Base-by-base conservation (phyloP, 2,113 vertebrate genomes). In the Syngnathus floridae region DNA sequence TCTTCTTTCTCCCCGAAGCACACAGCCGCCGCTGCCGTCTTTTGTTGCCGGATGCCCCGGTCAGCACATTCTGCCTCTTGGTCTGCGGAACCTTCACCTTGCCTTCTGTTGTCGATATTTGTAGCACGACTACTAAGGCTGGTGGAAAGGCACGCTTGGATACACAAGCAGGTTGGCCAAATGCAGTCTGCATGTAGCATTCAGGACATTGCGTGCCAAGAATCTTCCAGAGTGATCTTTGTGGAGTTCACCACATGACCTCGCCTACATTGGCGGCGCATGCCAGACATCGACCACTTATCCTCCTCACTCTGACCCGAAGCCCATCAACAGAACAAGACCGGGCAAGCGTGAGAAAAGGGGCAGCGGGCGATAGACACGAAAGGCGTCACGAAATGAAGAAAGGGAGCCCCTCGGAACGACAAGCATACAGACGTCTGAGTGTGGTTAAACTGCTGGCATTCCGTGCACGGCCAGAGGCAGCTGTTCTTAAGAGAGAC, bases 281-380 rank as follows among this genome's bases (percentile, higher is more conserved):
- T 83, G 54, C 75, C 62, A 84, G 86, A 82, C 86, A 86, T 72
- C 73, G 73, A 81, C 78, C 84, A 86, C 86, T 79, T 82, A 92
- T 85, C 84, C 78, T 62, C 63, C 58, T 56, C 65, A 2, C 69
- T 63, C 52, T 70, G 22, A 68, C 73, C 73, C 73, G 77, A 72
- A 79, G 76, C 70, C 81, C 81, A 83, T 81, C 78, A 83, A 77
- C 66, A 73, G 82, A 77, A 88, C 59, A 14, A 74, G 86, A 84
- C 87, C 89, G 89, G 40, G 86, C 87, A 91, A 92, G 92, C 91
- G 83, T 92, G 87, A 94, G 92, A 93, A 88, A 88, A 81, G 76
- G 84, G 78, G 81, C 89, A 73, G 73, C 83, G 89, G 76, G 71
- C 83, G 87, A 93, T 89, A 92, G 87, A 90, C 84, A 90, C 0